Base-by-base conservation (phyloP, 2,113 vertebrate genomes). In the Ameiurus melas region DNA sequence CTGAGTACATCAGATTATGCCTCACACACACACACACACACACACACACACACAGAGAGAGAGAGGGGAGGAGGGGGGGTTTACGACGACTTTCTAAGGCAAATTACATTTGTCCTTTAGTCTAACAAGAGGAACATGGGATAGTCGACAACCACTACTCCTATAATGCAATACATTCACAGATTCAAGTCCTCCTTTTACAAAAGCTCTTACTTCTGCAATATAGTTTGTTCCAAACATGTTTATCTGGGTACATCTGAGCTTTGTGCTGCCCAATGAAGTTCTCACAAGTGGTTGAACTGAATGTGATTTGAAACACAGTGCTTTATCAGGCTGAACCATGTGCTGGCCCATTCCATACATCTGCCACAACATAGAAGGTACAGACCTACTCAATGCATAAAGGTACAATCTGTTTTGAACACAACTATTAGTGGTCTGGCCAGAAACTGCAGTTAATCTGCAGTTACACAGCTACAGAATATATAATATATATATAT, bases 1-100 rank as follows among this genome's bases (percentile, higher is more conserved):
- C 87, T 57, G 57, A 55, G 57, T 47, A 85, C 80, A 85, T 89
- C 73, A 85, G 53, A 90, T 89, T 90, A 87, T 62, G 33, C 68
- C 81, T 53, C 36, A 60, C 10, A 33, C 36, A 78, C 55, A 62
- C 27, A 58, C 8, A 13, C 39, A 1, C 5, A 7, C 25, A 79
- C 25, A 19, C 22, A 27, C 5, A 60, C 19, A 60, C 5, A 60
- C 5, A 60, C 19, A 60, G 4, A 60, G 58, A 60, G 19, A 58
- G 57, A 58, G 5, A 58, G 57, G 4, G 36, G 36, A 2, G 36
- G 36, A 2, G 1, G 36, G 36, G 36, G n/a, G n/a, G n/a, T n/a
- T n/a, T n/a, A n/a, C n/a, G n/a, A n/a, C n/a, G n/a, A 36, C 39
- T 60, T 60, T 60, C 4, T 60, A 60, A 5, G 20, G 58, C 58